Conservation (phyloP, 2,797 vertebrate species). For the Gambelia wislizenii region DNA sequence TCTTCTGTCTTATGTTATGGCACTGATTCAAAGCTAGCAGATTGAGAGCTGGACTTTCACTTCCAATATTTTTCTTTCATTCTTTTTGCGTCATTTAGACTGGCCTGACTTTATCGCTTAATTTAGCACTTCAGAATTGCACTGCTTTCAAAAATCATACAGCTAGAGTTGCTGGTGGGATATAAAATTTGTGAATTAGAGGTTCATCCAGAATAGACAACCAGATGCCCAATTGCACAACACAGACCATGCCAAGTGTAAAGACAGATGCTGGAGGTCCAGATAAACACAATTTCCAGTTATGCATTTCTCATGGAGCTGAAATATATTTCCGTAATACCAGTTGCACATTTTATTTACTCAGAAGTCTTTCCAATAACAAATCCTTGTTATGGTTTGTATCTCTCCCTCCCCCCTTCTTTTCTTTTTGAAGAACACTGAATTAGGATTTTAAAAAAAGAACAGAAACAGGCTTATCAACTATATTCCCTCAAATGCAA, state of each 20-base stretch:
- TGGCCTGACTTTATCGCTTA: not conserved
- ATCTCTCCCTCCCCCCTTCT: not conserved
- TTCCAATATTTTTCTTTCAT: not conserved
- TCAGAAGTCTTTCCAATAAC: not conserved
- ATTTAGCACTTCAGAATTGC: not conserved
- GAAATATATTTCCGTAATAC: not conserved
- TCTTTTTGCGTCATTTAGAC: not conserved
- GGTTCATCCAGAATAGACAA: not conserved
- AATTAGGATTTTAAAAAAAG: not conserved
- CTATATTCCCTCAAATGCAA: not conserved
- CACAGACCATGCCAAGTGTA: not conserved
- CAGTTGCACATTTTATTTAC: not conserved
- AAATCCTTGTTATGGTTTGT: conserved; percentile 13
- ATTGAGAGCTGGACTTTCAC: not conserved
- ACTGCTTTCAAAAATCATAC: not conserved
- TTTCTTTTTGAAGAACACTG: not conserved
- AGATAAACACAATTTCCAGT: conserved; percentile 7
- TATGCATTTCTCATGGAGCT: not conserved
- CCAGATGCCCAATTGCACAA: conserved; percentile 7
- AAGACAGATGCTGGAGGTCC: not conserved
- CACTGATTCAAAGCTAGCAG: not conserved
- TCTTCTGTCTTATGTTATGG: not conserved
- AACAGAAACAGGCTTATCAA: not conserved
- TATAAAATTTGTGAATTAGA: conserved; percentile 3
- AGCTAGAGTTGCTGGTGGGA: not conserved